A percentile compares a stretch with the other conserved stretches of the same genome.
Evolutionary conservation across 2,888 invertebrate genomes (phyloP).

Genomic region (Netelia melanura): DNA sequence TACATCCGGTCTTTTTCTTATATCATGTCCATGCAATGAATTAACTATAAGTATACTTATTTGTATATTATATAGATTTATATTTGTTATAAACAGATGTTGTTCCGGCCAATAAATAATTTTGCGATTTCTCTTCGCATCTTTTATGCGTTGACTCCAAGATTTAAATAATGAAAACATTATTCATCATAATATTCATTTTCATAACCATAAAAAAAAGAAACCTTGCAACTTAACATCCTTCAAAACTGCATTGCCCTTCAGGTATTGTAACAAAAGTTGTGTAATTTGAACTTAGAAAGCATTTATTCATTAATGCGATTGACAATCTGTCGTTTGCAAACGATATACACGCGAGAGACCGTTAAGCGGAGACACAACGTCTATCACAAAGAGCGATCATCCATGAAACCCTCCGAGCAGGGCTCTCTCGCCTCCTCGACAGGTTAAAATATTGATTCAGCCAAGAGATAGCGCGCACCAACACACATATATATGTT

Average conservation of each 20-base stretch:
- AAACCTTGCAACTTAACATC: background rate
- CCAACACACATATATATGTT: slow-evolving; percentile 14
- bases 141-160: too few species aligned
- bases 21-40: too few species aligned
- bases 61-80: too few species aligned
- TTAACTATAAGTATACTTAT: too few species aligned
- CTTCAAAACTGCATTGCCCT: background rate
- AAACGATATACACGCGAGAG: background rate
- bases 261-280: background rate
- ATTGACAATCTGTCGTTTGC: slow-evolving; percentile 37
- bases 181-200: too few species aligned
- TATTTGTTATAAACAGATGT: too few species aligned
- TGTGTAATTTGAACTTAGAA: background rate
- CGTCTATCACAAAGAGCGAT: slow-evolving; percentile 43
- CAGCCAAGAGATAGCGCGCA: slow-evolving; percentile 29
- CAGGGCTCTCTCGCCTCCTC: slow-evolving; percentile 1
- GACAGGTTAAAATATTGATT: slow-evolving; percentile 75
- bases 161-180: too few species aligned
- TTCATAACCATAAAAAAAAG: too few species aligned
- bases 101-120: too few species aligned
- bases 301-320: background rate
- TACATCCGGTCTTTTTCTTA: too few species aligned
- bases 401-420: slow-evolving; percentile 23
- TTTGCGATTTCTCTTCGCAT: too few species aligned
- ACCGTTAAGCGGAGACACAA: slow-evolving; percentile 13